phyloP scores from a whole-genome alignment of 2,888 invertebrate species.

The Andrena dorsata region DNA sequence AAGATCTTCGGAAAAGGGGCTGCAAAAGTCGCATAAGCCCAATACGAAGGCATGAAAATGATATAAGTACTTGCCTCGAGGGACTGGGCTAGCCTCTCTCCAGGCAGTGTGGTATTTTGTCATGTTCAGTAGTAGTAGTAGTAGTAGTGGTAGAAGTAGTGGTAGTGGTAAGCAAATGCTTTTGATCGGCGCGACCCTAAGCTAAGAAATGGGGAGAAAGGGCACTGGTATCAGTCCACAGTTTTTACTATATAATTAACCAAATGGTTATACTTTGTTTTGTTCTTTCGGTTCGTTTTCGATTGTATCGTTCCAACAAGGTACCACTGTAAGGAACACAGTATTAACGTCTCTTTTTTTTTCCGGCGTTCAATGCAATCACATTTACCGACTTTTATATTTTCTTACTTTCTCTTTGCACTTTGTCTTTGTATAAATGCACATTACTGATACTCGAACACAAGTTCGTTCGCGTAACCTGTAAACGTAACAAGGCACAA shows the following conservation, averaged over 20 bases:
- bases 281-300: conserved; percentile 17
- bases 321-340: conserved; percentile 69
- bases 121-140: conserved; percentile 84
- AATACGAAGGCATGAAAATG: conserved; percentile 81
- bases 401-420: conserved; percentile 64
- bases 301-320: conserved; percentile 66
- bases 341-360: conserved; percentile 58
- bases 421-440: conserved; percentile 66
- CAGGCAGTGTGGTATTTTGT: conserved; percentile 85
- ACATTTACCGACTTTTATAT: conserved; percentile 62
- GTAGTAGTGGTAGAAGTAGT: conserved; percentile 84
- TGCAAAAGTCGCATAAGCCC: conserved; percentile 80
- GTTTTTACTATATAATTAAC: conserved; percentile 70
- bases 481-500: conserved; percentile 78
- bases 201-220: conserved; percentile 85
- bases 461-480: conserved; percentile 76
- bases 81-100: conserved; percentile 85
- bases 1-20: conserved; percentile 76
- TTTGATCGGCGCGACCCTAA: conserved; percentile 85
- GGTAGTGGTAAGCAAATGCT: conserved; percentile 85
- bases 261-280: conserved; percentile 69
- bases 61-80: conserved; percentile 85
- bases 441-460: conserved; percentile 68
- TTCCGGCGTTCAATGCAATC: conserved; percentile 56
- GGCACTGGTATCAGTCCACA: conserved; percentile 84